Conservation (phyloP, 1,140 invertebrate species). For the Drosophila quadrilineata region DNA sequence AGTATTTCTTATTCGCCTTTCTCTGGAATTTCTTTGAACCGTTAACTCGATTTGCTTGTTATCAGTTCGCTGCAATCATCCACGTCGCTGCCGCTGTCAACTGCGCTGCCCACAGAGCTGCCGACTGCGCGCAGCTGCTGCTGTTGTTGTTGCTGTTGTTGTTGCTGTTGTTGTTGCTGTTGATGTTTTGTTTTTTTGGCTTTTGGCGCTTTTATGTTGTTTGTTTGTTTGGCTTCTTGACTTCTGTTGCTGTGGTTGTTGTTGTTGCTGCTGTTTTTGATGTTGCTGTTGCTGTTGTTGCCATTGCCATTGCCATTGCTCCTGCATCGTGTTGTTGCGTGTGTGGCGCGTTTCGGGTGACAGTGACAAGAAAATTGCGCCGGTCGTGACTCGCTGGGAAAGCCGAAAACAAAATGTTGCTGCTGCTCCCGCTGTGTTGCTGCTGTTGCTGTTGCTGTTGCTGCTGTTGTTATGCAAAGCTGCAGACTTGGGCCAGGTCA, state of each 20-base stretch:
- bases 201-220: slow-evolving; percentile 22
- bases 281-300: slow-evolving; percentile 11
- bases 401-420: slow-evolving; percentile 50
- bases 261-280: slow-evolving; percentile 27
- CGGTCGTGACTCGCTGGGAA: slow-evolving; percentile 74
- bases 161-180: slow-evolving; percentile 21
- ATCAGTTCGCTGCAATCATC: slow-evolving; percentile 60
- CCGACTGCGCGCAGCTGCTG: slow-evolving; percentile 7
- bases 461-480: slow-evolving; percentile 59
- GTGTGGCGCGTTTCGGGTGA: slow-evolving; percentile 48
- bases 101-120: slow-evolving; percentile 14
- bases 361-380: slow-evolving; percentile 74
- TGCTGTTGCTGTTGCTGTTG: slow-evolving; percentile 13
- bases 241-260: slow-evolving; percentile 21
- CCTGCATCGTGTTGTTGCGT: slow-evolving; percentile 53
- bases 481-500: slow-evolving; percentile 51
- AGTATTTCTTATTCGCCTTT: neutral
- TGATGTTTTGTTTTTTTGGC: neutral
- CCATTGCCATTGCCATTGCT: slow-evolving; percentile 11
- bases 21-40: neutral
- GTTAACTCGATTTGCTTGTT: slow-evolving; percentile 29
- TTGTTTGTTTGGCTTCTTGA: slow-evolving; percentile 58
- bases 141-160: slow-evolving; percentile 4
- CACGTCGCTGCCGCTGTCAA: slow-evolving; percentile 29
- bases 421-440: slow-evolving; percentile 2